A percentile compares a stretch with the other conserved stretches of the same genome.
phyloP scores from a whole-genome alignment of 2,888 invertebrate species.

The Diarsia brunnea region DNA sequence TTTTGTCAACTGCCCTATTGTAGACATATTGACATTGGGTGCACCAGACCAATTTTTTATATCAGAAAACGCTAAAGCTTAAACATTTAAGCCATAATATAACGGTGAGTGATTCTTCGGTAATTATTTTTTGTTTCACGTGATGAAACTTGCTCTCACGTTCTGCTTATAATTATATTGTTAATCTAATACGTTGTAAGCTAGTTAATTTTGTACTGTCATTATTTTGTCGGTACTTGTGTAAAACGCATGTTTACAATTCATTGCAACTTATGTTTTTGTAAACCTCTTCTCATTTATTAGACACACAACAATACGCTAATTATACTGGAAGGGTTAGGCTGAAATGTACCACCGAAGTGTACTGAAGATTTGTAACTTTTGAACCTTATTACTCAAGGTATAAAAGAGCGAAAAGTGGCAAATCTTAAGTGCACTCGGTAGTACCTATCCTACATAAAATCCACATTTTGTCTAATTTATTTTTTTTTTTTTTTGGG shows the following conservation, averaged over 20 bases:
- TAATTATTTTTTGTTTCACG: constrained; percentile 55
- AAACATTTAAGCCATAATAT: constrained; percentile 26
- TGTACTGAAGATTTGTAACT: no score
- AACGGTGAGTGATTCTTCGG: constrained; percentile 52
- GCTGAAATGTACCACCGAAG: no score
- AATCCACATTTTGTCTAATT: no score
- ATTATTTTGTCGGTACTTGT: background rate
- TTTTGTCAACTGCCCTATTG: no score
- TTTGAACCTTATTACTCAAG: no score
- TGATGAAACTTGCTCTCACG: constrained; percentile 56
- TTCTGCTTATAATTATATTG: constrained; percentile 53
- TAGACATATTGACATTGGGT: no score
- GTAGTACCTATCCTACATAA: no score
- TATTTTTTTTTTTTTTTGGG: no score
- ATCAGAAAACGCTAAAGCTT: background rate
- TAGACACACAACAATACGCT: background rate
- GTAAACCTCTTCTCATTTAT: background rate
- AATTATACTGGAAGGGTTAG: no score
- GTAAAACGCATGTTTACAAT: background rate
- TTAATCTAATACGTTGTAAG: constrained; percentile 39
- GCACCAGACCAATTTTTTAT: background rate
- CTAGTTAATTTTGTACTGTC: constrained; percentile 16
- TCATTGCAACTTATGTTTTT: background rate
- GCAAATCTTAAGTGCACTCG: no score
- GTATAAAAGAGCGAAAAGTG: no score